Conservation (phyloP, 2,888 invertebrate genomes). For the Incurvaria masculella region DNA sequence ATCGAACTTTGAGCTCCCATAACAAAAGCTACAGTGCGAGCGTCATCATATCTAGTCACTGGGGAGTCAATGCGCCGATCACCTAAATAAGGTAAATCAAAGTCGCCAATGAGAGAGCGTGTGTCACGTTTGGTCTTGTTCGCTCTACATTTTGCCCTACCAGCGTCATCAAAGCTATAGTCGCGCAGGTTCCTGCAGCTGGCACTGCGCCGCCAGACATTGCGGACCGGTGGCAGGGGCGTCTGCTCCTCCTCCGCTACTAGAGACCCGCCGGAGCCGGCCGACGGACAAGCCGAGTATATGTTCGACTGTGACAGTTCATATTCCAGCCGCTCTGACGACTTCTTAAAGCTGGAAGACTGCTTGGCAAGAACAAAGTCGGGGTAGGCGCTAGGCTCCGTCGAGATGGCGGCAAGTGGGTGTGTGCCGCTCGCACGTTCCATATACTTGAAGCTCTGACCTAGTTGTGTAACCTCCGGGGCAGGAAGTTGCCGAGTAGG, state of each 20-base stretch:
- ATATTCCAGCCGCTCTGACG: constrained; percentile 46
- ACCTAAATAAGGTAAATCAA: constrained; percentile 39
- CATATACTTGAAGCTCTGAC: constrained; percentile 29
- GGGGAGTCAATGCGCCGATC: constrained; percentile 63
- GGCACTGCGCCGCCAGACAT: constrained; percentile 74
- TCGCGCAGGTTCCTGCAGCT: constrained; percentile 81
- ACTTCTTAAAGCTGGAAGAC: constrained; percentile 40
- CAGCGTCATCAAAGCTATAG: constrained; percentile 69
- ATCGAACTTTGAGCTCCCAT: constrained; percentile 52
- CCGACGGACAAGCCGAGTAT: constrained; percentile 49
- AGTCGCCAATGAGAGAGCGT: constrained; percentile 33
- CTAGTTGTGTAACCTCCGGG: constrained; percentile 47
- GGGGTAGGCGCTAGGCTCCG: constrained; percentile 50
- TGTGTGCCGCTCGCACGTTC: constrained; percentile 19
- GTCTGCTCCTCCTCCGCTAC: constrained; percentile 25
- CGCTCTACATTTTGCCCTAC: constrained; percentile 60
- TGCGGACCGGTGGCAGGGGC: constrained; percentile 30
- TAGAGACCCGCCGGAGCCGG: constrained; percentile 40
- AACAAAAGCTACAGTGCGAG: constrained; percentile 41
- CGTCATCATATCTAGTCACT: constrained; percentile 69
- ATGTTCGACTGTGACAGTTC: constrained; percentile 56
- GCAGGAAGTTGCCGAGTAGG: constrained; percentile 53
- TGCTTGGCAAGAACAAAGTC: constrained; percentile 45
- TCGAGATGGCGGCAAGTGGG: constrained; percentile 23
- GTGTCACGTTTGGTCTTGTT: constrained; percentile 36